Evolutionary conservation across 2,797 vertebrate species (phyloP).

Genomic region (Rhynchonycteris naso): DNA sequence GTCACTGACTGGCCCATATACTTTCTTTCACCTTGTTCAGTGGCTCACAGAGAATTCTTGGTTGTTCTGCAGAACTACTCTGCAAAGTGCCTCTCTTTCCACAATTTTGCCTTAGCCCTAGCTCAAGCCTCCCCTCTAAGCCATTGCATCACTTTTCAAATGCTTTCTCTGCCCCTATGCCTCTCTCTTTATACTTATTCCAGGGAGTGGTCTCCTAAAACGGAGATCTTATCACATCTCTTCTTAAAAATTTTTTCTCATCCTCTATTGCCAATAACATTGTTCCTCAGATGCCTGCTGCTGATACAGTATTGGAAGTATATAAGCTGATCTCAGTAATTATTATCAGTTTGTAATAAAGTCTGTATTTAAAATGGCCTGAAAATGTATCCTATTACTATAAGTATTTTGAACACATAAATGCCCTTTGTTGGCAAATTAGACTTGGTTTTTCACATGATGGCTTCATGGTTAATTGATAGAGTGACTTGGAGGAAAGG

Average conservation of each 20-base stretch:
- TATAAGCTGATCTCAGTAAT: background rate
- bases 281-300: background rate
- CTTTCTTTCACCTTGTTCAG: background rate
- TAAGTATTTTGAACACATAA: background rate
- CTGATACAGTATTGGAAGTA: background rate
- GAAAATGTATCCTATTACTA: background rate
- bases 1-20: background rate
- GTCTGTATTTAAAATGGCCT: conserved; percentile 12
- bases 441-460: background rate
- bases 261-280: background rate
- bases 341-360: conserved; percentile 8
- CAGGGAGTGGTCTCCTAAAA: background rate
- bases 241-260: background rate
- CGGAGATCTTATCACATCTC: background rate
- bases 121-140: background rate
- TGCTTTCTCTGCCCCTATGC: background rate
- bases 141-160: background rate
- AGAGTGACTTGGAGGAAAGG: background rate
- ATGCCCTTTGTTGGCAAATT: background rate
- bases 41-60: background rate
- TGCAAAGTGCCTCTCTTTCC: background rate
- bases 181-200: background rate
- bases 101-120: background rate
- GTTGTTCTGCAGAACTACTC: background rate
- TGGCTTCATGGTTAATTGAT: background rate